Evolutionary conservation across 2,797 vertebrate genomes (phyloP), one percentile per base, ranked within the genome.

Genomic region (Pygocentrus nattereri): DNA sequence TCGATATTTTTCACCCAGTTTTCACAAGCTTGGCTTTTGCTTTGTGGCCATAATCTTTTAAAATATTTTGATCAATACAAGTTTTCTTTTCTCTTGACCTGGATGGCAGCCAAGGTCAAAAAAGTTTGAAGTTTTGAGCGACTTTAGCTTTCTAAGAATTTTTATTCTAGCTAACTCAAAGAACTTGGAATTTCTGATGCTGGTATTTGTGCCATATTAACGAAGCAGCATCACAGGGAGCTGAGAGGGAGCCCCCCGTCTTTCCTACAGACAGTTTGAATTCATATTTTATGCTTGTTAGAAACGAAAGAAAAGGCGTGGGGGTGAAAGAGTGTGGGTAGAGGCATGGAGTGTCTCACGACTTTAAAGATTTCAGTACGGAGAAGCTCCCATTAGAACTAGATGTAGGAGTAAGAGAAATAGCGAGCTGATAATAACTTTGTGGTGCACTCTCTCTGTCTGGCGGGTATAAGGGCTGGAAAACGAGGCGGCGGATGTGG

Each of bases 251-350:
- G 58, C 67, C n/a, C n/a, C 62, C 11, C 44, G 74, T 58, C 27
- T 47, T 75, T 31, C 41, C 34, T 61, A 69, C 25, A 59, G 34
- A 50, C 0, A 25, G 25, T 69, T 50, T 54, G 15, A 54, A 54
- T 68, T 16, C 31, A 70, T 70, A 69, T 52, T 76, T 81, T 21
- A 62, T 81, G 58, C n/a, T 21, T 31, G 67, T 62, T 58, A 54
- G 65, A 65, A 41, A 52, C 10, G 31, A 18, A 76, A 18, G 61
- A 34, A 65, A 65, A 76, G 56, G 19, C 4, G 47, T 72, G 77
- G 30, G 34, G 68, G 23, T 16, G 44, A 27, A 44, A 25, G 21
- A 41, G 65, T 16, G 68, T 70, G 68, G 44, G 68, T 25, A 25
- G 21, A 4, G 5, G 41, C 67, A 15, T 16, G 15, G 23, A 18